Conservation (phyloP, 2,113 vertebrate genomes). For the Vanacampus margaritifer region DNA sequence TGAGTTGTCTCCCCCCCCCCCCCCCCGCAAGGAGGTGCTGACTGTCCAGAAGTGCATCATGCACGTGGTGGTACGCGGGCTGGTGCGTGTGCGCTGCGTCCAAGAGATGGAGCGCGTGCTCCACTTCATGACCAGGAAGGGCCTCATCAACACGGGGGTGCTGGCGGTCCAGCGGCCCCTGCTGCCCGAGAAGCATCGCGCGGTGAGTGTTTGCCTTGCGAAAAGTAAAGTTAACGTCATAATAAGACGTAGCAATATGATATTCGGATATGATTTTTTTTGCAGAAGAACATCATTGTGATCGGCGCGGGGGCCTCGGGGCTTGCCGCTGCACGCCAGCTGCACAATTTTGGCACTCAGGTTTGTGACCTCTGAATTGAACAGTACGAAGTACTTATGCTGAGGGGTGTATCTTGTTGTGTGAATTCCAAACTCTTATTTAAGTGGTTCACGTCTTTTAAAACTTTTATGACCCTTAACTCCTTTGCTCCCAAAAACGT, state of each 20-base stretch:
- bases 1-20: too few relatives aligned
- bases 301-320: slow-evolving; percentile 91
- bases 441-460: too few relatives aligned
- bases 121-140: slow-evolving; percentile 93
- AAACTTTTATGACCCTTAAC: too few relatives aligned
- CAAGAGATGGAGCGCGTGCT: slow-evolving; percentile 91
- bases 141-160: slow-evolving; percentile 92
- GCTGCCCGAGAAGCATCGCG: slow-evolving; percentile 82
- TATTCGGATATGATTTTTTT: slow-evolving; percentile 16
- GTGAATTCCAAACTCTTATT: too few relatives aligned
- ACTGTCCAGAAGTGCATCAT: slow-evolving; percentile 84
- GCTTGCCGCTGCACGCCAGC: slow-evolving; percentile 88
- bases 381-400: too few relatives aligned
- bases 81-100: slow-evolving; percentile 91
- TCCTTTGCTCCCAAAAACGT: too few relatives aligned
- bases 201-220: slow-evolving; percentile 65
- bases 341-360: slow-evolving; percentile 94
- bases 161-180: slow-evolving; percentile 81
- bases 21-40: slow-evolving; percentile 92
- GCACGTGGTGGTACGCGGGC: slow-evolving; percentile 86
- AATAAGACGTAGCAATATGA: neutral
- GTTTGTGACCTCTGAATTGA: slow-evolving; percentile 55
- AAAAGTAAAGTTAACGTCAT: neutral
- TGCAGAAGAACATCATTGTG: slow-evolving; percentile 85
- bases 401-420: too few relatives aligned